phyloP scores from a whole-genome alignment of 2,113 vertebrate genomes.

The Mobula hypostoma region DNA sequence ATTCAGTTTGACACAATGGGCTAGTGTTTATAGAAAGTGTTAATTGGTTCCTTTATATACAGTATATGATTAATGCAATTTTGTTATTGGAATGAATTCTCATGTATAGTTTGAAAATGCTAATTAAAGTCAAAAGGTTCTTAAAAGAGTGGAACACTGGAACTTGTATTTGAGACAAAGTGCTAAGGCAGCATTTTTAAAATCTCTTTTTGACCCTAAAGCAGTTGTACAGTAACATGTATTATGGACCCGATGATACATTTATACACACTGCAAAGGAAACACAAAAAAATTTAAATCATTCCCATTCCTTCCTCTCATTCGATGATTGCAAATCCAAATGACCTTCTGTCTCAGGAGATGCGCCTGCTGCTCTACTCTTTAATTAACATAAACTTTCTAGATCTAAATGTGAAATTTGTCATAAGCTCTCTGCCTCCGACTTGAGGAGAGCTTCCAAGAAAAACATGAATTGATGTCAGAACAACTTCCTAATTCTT shows the following conservation, averaged over 20 bases:
- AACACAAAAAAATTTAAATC: slow-evolving; percentile 28
- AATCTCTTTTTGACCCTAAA: neutral
- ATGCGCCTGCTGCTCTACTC: slow-evolving; percentile 18
- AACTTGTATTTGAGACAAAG: neutral
- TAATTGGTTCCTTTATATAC: too few relatives aligned
- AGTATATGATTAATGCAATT: neutral
- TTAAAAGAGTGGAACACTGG: neutral
- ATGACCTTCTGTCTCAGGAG: slow-evolving; percentile 14
- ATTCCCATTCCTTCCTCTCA: slow-evolving; percentile 23
- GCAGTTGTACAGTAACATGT: neutral
- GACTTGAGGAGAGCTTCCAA: slow-evolving; percentile 5
- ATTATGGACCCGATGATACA: neutral
- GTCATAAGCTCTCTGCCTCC: slow-evolving; percentile 5
- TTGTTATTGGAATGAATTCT: neutral
- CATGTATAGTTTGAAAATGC: neutral
- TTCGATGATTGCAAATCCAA: neutral
- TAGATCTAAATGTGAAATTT: slow-evolving; percentile 34
- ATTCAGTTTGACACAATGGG: neutral
- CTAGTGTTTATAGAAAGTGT: too few relatives aligned
- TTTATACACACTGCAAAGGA: slow-evolving; percentile 17
- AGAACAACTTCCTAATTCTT: slow-evolving; percentile 36
- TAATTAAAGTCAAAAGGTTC: slow-evolving; percentile 7
- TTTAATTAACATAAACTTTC: slow-evolving; percentile 33
- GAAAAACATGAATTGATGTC: slow-evolving; percentile 38
- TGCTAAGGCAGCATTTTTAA: slow-evolving; percentile 2